Conservation (phyloP, 2,888 invertebrate species). For the Cephalotes varians region DNA sequence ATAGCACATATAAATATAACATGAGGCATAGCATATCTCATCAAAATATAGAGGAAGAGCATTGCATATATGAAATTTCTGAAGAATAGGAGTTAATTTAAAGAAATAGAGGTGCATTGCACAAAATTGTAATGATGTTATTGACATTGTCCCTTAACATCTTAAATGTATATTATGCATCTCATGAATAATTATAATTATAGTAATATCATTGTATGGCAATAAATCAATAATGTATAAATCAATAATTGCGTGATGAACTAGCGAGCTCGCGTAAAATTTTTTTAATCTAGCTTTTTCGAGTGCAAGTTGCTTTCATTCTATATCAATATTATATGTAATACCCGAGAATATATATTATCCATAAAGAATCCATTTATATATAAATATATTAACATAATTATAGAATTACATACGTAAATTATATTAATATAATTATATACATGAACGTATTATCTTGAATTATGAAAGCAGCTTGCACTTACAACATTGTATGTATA, state of each 20-base stretch:
- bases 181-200: constrained; percentile 9
- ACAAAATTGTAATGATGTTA: background rate
- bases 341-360: background rate
- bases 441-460: background rate
- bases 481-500: background rate
- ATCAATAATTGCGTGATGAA: background rate
- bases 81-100: background rate
- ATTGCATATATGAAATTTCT: background rate
- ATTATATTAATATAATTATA: constrained; percentile 1
- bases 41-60: background rate
- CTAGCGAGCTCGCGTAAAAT: background rate
- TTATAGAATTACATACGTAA: background rate
- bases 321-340: background rate
- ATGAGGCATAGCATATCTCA: too few species aligned
- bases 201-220: constrained; percentile 23
- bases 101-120: background rate
- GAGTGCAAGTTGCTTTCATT: constrained; percentile 12
- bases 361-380: background rate
- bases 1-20: too few species aligned
- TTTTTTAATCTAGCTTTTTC: background rate
- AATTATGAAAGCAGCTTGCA: background rate
- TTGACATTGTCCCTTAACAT: constrained; percentile 2
- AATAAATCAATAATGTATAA: too few species aligned
- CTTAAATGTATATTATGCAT: background rate
- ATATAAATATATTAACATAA: constrained; percentile 3